Evolutionary conservation across 2,888 invertebrate species (phyloP).

Genomic region (Sarcophaga rosellei): DNA sequence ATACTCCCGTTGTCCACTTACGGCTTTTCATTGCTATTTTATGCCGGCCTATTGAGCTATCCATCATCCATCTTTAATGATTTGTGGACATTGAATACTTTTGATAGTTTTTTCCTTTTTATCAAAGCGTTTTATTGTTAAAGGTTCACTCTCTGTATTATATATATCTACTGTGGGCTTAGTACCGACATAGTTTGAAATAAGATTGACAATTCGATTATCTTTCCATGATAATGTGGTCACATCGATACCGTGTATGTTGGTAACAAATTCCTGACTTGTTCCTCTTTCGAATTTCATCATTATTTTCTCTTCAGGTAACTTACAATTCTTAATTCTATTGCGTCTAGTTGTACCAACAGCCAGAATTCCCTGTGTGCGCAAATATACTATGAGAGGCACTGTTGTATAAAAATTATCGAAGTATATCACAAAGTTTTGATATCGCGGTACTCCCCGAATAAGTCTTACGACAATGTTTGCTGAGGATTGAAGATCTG

Average conservation of each 20-base stretch:
- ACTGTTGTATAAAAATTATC: too few relatives aligned
- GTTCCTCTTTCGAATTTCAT: neutral
- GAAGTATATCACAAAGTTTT: too few relatives aligned
- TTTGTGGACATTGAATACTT: too few relatives aligned
- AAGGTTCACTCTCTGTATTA: too few relatives aligned
- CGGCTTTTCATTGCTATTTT: too few relatives aligned
- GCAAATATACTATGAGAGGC: neutral
- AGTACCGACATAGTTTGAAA: slow-evolving; percentile 1
- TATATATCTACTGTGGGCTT: neutral
- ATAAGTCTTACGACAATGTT: slow-evolving; percentile 24
- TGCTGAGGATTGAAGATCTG: slow-evolving; percentile 13
- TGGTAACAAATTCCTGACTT: neutral
- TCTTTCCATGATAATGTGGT: slow-evolving; percentile 16
- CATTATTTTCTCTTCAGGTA: slow-evolving; percentile 24
- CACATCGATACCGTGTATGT: neutral
- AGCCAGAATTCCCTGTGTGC: neutral
- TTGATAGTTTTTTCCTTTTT: too few relatives aligned
- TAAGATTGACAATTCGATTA: neutral
- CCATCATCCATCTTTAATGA: too few relatives aligned
- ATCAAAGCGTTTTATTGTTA: too few relatives aligned
- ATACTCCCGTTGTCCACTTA: too few relatives aligned
- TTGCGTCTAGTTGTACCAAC: slow-evolving; percentile 18
- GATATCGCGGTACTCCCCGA: neutral
- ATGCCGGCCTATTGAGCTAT: too few relatives aligned
- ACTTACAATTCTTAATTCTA: slow-evolving; percentile 29